Base-by-base conservation (phyloP, 2,113 vertebrate species). In the Vidua macroura region DNA sequence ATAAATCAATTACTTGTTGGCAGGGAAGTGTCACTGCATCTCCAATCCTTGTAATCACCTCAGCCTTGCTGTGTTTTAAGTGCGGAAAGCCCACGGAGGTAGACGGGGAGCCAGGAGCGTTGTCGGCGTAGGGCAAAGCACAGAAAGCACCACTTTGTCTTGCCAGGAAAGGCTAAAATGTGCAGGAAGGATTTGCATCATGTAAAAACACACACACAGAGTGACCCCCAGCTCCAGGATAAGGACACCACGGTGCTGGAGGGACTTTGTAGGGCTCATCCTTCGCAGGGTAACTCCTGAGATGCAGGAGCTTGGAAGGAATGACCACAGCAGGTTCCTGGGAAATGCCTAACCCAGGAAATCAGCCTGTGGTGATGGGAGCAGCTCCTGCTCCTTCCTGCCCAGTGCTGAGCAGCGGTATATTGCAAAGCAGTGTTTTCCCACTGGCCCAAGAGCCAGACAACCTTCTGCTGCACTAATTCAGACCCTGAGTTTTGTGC, bases 1-100 rank as follows among this genome's bases (percentile, higher is more conserved):
- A 98, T 98, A 98, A 98, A 98, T 98, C 97, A 98, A 98, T 98
- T 98, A 98, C 96, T 97, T 92, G 96, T 97, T 97, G 97, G 97
- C 97, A 98, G 97, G 91, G 94, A 98, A 98, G 96, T 96, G 97
- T 97, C 96, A 92, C 79, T 79, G 95, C 95, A 97, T 96, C 97
- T 98, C 97, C 97, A 97, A 98, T 82, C 96, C 97, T 97, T 83
- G 95, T 98, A 97, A 98, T 98, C 97, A 96, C 96, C 96, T 97
- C 90, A 35, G 93, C 87, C 96, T 98, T 59, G 83, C 95, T 94
- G 91, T 94, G 96, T 94, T 97, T 95, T 90, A 97, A 96, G 92
- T 33, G 88, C 18, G 41, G 94, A 79, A 24, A 97, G 92, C 88
- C 68, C 92, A n/a, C 7, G 24, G 91, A 90, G 88, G 92, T 20